Base-by-base conservation (phyloP, 2,888 invertebrate genomes). In the Thereva nobilitata region DNA sequence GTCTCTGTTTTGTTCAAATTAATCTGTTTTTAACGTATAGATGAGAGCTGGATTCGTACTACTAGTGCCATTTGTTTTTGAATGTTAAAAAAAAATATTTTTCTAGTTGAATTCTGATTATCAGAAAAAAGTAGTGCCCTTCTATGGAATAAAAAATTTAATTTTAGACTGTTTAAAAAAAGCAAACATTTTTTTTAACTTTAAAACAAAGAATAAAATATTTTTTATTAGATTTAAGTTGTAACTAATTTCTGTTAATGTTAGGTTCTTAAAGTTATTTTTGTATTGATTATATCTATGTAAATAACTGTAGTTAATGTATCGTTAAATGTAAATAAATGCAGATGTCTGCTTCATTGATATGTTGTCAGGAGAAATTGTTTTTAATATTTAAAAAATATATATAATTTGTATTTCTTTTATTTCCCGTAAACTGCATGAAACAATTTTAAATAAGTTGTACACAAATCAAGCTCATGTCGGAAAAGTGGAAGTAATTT, bases 291-390 rank as follows among this genome's bases (percentile, higher is more conserved):
- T 49, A 53, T 23, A 38, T 38, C 50, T 61, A 10, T 61, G 50
- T 61, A 61, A 49, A 61, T 61, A 61, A 10, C 5, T 59, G 50
- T 23, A 12, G 23, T 23, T 23, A 23, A 23, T 23, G 23, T 23
- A 23, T 23, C 49, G 59, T 61, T 61, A 41, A 61, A 49, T 61
- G 61, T 61, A 61, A 61, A 61, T 61, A 61, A 61, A 61, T 9
- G 45, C 50, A 61, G 34, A 38, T 61, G 23, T 23, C 23, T 23
- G 23, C 23, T 23, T 23, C 23, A 23, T 23, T 23, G 23, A 23
- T 23, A 23, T 23, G 23, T 23, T 23, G 23, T 23, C 23, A 23
- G 23, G 23, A 23, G 23, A 23, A 23, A 23, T 23, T 23, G 1
- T 23, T 23, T 23, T 23, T 23, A 23, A 23, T 23, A 23, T 23